Evolutionary conservation across 2,888 invertebrate genomes (phyloP), one percentile per base, ranked within the genome.

Genomic region (Smittia aterrima): DNA sequence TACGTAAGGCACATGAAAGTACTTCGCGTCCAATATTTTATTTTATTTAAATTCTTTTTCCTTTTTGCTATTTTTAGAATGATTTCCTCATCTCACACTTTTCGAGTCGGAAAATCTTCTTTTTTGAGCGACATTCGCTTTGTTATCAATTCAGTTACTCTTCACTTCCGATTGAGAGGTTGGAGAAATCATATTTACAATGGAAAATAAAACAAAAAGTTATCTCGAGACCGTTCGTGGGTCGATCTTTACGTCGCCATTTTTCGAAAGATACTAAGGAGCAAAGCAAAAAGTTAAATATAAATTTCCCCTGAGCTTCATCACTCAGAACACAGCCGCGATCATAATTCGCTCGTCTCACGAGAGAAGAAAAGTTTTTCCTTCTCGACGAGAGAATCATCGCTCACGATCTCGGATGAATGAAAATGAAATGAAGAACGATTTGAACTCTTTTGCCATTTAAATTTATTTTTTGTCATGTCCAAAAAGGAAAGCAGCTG

Each of bases 261-360:
- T 38, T 72, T 58, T 72, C 72, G 40, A 72, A 40, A 62, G 58
- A 72, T 24, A 72, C 72, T 72, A 62, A 72, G 62, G 40, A 72
- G 54, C 62, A 25, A 11, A 18, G 70, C 54, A 18, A 71, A 62
- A 62, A 72, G 62, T 54, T 72, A 72, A 72, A 72, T 72, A 72
- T 72, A 72, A 72, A 54, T 72, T 66, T 72, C 40, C 72, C 72
- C 72, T 62, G 72, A 62, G 72, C 27, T 62, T 64, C n/a, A 72
- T 64, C 9, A 64, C 20, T 64, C 58, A 13, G 22, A 11, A 47
- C 58, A 16, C 54, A n/a, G n/a, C 32, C 54, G 22, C 38, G 72
- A 72, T 70, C 41, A 41, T 70, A 47, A 47, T 25, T 47, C 53
- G 22, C 47, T 58, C 22, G 27, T 27, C 70, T 54, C 70, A 24